Evolutionary conservation across 2,113 vertebrate species (phyloP).

Genomic region (Nerophis ophidion): DNA sequence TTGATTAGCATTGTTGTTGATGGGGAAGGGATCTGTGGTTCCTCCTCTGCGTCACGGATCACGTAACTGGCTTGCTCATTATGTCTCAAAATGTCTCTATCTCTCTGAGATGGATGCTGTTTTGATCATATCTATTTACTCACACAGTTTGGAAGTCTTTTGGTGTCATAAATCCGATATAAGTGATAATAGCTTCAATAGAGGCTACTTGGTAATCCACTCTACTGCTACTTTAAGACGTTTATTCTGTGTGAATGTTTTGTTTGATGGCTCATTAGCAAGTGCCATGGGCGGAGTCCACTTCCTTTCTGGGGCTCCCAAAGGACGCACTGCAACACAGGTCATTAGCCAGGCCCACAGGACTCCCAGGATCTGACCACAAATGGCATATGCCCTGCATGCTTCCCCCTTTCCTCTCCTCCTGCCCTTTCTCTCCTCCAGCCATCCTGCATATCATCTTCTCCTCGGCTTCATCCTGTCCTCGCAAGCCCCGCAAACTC

Average conservation of each 20-base stretch:
- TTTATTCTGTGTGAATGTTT: conserved; percentile 30
- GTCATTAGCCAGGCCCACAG: conserved; percentile 43
- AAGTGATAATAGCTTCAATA: no score
- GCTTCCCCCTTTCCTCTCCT: neutral
- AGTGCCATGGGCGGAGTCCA: conserved; percentile 17
- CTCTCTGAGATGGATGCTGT: no score
- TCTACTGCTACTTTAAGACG: conserved; percentile 15
- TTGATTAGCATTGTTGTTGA: no score
- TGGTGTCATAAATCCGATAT: no score
- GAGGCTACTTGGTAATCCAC: no score
- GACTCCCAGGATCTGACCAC: conserved; percentile 33
- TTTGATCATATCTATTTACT: no score
- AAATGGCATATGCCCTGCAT: conserved; percentile 13
- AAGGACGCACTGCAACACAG: conserved; percentile 24
- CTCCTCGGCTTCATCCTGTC: neutral
- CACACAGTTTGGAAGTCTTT: no score
- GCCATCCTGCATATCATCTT: conserved; percentile 2
- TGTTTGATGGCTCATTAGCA: conserved; percentile 51
- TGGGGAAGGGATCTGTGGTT: no score
- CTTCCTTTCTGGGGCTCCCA: conserved; percentile 41
- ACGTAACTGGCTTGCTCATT: no score
- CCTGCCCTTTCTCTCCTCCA: conserved; percentile 18
- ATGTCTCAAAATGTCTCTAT: no score
- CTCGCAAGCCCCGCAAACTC: neutral
- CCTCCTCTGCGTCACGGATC: no score